These are phyloP conservation scores for Syngnathus rostellatus DNA, from an alignment of 2,797 vertebrate genomes.

Conservation along the genomic window DNA sequence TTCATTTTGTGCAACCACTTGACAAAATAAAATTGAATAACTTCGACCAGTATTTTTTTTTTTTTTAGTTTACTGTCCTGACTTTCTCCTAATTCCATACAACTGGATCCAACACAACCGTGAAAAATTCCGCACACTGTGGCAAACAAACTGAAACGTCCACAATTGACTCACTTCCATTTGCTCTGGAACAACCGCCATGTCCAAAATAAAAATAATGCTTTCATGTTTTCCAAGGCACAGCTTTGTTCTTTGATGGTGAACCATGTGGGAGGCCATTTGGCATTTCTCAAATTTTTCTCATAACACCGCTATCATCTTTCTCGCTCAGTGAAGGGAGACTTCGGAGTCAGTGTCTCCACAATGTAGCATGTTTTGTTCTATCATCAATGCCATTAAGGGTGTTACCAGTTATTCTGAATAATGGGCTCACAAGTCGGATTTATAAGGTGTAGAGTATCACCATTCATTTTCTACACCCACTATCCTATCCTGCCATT, in stretches of 20 bases:
- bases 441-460: background rate
- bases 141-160: conserved; percentile 24
- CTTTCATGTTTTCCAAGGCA: conserved; percentile 11
- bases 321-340: background rate
- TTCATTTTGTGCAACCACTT: too few relatives aligned
- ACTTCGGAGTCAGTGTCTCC: background rate
- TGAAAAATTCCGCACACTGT: conserved; percentile 37
- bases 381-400: background rate
- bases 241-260: conserved; percentile 40
- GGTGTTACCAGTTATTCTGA: background rate
- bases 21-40: too few relatives aligned
- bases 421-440: background rate
- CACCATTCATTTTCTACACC: background rate
- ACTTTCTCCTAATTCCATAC: conserved; percentile 10
- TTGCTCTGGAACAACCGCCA: conserved; percentile 11
- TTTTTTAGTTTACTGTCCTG: background rate
- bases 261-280: conserved; percentile 18
- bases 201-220: conserved; percentile 6
- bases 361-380: background rate
- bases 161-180: conserved; percentile 11
- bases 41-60: background rate
- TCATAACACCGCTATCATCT: conserved; percentile 35
- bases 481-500: background rate
- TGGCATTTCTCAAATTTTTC: conserved; percentile 37
- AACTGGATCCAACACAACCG: conserved; percentile 6